Conservation (phyloP, 2,113 vertebrate species). For the Stigmatopora nigra region DNA sequence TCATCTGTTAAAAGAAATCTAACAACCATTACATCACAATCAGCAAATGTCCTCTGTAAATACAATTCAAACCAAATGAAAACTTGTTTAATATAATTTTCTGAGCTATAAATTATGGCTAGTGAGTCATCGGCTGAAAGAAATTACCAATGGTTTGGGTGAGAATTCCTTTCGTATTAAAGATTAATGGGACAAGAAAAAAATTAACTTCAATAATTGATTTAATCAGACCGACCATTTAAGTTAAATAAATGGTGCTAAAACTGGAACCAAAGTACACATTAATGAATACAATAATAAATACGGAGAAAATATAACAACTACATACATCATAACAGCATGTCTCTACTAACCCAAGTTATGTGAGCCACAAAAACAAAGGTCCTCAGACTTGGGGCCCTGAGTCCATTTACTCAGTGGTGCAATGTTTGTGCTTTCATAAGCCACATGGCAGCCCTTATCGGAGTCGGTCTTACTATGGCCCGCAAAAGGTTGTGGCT, state of each 20-base stretch:
- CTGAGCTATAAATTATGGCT: slow-evolving; percentile 21
- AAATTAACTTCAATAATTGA: slow-evolving; percentile 45
- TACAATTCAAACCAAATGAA: neutral
- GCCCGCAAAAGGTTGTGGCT: slow-evolving; percentile 34
- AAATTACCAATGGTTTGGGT: slow-evolving; percentile 25
- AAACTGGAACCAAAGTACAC: slow-evolving; percentile 28
- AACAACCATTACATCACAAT: neutral
- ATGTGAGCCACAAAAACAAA: slow-evolving; percentile 64
- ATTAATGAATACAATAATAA: slow-evolving; percentile 33
- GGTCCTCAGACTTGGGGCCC: slow-evolving; percentile 55
- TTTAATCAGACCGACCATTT: slow-evolving; percentile 10
- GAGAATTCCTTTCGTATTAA: slow-evolving; percentile 45
- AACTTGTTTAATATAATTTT: slow-evolving; percentile 20
- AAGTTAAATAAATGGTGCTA: slow-evolving; percentile 38
- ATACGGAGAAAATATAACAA: slow-evolving; percentile 20
- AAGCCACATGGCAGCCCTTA: slow-evolving; percentile 58
- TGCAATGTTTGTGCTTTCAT: slow-evolving; percentile 71
- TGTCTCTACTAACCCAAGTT: slow-evolving; percentile 47
- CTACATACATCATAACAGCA: slow-evolving; percentile 35
- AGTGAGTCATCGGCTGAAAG: slow-evolving; percentile 14
- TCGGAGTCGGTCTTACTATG: slow-evolving; percentile 26
- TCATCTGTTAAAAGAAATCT: slow-evolving; percentile 18
- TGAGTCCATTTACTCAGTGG: slow-evolving; percentile 70
- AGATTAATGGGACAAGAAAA: slow-evolving; percentile 44
- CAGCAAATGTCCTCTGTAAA: slow-evolving; percentile 7